Evolutionary conservation across 2,888 invertebrate species (phyloP).

Genomic region (Palloptera scutellata): DNA sequence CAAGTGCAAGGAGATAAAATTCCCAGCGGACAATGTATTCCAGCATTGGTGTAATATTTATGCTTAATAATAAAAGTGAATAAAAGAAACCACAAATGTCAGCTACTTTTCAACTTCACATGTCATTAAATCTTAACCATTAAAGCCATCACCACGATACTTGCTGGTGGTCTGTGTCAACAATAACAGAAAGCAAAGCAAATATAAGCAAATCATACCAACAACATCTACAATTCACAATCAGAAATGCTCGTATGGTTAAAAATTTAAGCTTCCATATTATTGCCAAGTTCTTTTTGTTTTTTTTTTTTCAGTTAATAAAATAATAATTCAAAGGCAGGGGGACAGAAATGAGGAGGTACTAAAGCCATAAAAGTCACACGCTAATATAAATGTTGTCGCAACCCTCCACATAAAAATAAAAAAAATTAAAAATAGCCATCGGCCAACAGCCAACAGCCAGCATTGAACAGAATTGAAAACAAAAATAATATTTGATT

Average conservation of each 20-base stretch:
- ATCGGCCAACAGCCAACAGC: background rate
- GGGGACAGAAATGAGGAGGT: too few species aligned
- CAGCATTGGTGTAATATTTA: background rate
- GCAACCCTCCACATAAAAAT: background rate
- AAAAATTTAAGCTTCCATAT: background rate
- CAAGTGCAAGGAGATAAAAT: too few species aligned
- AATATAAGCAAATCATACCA: background rate
- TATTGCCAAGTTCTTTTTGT: background rate
- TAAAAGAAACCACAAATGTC: constrained; percentile 42
- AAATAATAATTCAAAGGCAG: too few species aligned
- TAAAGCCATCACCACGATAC: constrained; percentile 30
- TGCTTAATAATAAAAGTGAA: background rate
- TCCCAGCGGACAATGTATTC: background rate
- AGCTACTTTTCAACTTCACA: constrained; percentile 44
- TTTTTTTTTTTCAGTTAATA: too few species aligned
- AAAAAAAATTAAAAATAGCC: background rate
- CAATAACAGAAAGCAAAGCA: constrained; percentile 11
- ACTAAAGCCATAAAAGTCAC: too few species aligned
- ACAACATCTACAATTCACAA: constrained; percentile 12
- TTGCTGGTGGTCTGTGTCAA: constrained; percentile 27
- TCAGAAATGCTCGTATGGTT: background rate
- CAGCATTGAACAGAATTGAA: background rate
- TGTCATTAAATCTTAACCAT: constrained; percentile 38
- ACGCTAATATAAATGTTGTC: too few species aligned
- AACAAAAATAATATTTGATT: too few species aligned